A percentile compares a stretch with the other conserved stretches of the same genome.
phyloP scores from a whole-genome alignment of 2,888 invertebrate genomes.

The Lottia scabra region DNA sequence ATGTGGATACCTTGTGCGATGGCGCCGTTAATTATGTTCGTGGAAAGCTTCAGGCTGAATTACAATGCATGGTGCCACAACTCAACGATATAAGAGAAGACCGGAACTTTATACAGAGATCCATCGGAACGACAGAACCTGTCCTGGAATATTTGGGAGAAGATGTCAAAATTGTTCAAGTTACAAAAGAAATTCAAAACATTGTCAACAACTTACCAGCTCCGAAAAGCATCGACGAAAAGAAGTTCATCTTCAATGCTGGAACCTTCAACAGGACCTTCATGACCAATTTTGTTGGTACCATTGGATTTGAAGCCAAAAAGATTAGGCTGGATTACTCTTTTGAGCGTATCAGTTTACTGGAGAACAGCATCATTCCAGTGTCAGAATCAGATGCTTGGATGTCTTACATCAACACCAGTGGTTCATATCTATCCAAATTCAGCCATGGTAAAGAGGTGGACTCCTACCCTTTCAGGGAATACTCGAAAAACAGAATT shows the following conservation, averaged over 20 bases:
- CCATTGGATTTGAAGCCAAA: conserved; percentile 15
- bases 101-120: conserved; percentile 7
- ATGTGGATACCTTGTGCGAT: conserved; percentile 10
- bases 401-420: conserved; percentile 15
- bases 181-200: conserved; percentile 13
- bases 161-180: conserved; percentile 12
- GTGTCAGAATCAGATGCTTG: conserved; percentile 14
- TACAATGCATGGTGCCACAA: conserved; percentile 6
- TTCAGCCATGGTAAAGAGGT: conserved; percentile 11
- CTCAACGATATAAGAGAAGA: conserved; percentile 17
- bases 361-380: conserved; percentile 15
- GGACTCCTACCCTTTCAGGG: conserved; percentile 8
- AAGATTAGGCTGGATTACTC: conserved; percentile 8
- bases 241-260: conserved; percentile 12
- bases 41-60: conserved; percentile 8
- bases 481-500: neutral
- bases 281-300: conserved; percentile 9
- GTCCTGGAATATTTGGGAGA: conserved; percentile 5
- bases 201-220: neutral
- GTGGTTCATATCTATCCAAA: conserved; percentile 8
- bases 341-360: conserved; percentile 12
- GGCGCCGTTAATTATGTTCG: conserved; percentile 7
- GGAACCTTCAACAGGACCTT: conserved; percentile 1
- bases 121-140: conserved; percentile 10
- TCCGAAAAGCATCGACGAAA: conserved; percentile 13